These are phyloP conservation scores for Rhinophrynus dorsalis DNA, from an alignment of 2,797 vertebrate species.

Conservation along the genomic window DNA sequence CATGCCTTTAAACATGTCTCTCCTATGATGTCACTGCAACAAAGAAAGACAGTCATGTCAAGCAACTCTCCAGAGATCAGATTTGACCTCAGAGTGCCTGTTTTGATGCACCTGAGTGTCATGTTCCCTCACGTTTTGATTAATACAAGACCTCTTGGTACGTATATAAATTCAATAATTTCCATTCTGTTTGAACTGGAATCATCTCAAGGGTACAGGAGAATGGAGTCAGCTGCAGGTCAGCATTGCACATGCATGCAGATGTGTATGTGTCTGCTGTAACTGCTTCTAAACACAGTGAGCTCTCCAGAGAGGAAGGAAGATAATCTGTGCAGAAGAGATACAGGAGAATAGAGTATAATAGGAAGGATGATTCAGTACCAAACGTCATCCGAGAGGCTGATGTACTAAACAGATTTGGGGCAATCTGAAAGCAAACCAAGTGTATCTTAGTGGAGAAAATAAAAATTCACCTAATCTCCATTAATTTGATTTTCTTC, in stretches of 20 bases:
- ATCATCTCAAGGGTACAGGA: conserved; percentile 17
- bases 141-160: conserved; percentile 31
- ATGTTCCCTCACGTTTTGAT: conserved; percentile 21
- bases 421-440: too few species aligned
- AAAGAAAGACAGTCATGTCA: background rate
- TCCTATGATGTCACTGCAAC: too few species aligned
- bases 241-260: conserved; percentile 10
- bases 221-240: conserved; percentile 32
- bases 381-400: too few species aligned
- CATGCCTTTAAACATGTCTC: too few species aligned
- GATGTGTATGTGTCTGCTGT: conserved; percentile 10
- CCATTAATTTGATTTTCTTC: too few species aligned
- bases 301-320: conserved; percentile 4
- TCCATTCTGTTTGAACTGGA: conserved; percentile 24
- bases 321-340: background rate
- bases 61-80: background rate
- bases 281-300: conserved; percentile 15
- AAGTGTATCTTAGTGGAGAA: too few species aligned
- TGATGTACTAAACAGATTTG: too few species aligned
- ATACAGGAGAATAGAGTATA: background rate
- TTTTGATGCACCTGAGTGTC: conserved; percentile 8
- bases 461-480: too few species aligned
- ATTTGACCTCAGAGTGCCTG: conserved; percentile 20
- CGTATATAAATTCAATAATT: conserved; percentile 26
- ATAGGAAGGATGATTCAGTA: too few species aligned